Evolutionary conservation across 1,140 invertebrate genomes (phyloP), one percentile per base, ranked within the genome.

Genomic region (Delia radicum): DNA sequence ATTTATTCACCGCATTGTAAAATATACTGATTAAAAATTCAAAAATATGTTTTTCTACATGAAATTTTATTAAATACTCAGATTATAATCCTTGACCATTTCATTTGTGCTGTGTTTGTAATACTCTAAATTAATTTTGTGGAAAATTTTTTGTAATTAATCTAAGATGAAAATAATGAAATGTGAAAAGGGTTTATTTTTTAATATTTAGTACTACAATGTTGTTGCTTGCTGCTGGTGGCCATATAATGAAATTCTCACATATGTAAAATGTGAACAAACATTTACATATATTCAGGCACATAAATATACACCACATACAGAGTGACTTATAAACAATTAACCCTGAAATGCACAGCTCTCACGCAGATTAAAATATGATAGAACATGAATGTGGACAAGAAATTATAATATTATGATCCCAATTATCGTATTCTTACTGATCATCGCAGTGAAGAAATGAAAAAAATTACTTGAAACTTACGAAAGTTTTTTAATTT

Each of bases 71-170:
- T 69, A 69, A 69, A 69, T 67, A 69, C 65, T 21, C 31, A 33
- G 65, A 69, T 69, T 33, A 69, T 69, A 69, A 69, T 33, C 65
- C 65, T 67, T 69, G 65, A 33, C 18, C 29, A 31, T 69, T 69
- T 33, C 65, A 69, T 69, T 69, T 21, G 37, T 42, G 37, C 10
- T 69, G 67, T 28, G 65, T 75, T 18, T 74, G n/a, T 76, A 77
- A 77, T 77, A 65, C 73, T 72, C 24, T 63, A 77, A 77, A 78
- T 84, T 85, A 85, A 85, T 85, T 85, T 85, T 78, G 81, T 84
- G 83, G 83, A 85, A 85, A 84, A 85, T 83, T 78, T 21, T 69
- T 82, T 80, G 80, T 80, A 85, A 85, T 84, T 81, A 81, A 82
- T 77, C 55, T 75, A 67, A 73, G 74, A 74, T 77, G 71, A 69